Conservation (phyloP, 2,888 invertebrate genomes). For the Clitarchus hookeri region DNA sequence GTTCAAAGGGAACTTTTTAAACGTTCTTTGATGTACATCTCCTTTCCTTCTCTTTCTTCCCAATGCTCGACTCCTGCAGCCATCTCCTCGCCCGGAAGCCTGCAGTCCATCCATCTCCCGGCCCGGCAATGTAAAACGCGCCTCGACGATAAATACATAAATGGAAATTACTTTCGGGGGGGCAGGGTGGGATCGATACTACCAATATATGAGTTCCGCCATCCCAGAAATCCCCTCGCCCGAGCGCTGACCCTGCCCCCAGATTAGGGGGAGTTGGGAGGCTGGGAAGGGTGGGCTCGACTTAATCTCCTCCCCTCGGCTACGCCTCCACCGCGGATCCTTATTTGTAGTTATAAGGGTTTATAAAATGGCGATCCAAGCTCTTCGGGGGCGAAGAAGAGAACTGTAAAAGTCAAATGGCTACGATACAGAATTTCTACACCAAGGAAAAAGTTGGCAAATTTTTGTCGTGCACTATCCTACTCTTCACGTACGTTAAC, state of each 20-base stretch:
- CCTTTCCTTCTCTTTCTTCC: not conserved
- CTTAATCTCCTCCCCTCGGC: slow-evolving; percentile 31
- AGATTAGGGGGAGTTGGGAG: slow-evolving; percentile 31
- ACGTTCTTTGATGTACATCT: slow-evolving; percentile 14
- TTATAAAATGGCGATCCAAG: slow-evolving; percentile 20
- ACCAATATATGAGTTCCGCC: slow-evolving; percentile 31
- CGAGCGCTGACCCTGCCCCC: slow-evolving; percentile 17
- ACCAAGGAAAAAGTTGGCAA: not conserved
- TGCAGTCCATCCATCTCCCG: slow-evolving; percentile 21
- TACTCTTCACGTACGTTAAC: too few species aligned
- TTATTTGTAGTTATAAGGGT: slow-evolving; percentile 24
- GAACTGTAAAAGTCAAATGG: not conserved
- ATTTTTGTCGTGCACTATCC: too few species aligned
- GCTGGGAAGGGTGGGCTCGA: not conserved
- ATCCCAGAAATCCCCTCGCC: not conserved
- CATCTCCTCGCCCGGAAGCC: not conserved
- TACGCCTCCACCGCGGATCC: slow-evolving; percentile 3
- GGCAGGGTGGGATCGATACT: slow-evolving; percentile 34
- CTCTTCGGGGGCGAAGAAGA: not conserved
- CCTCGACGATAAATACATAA: slow-evolving; percentile 42
- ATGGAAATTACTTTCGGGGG: slow-evolving; percentile 42
- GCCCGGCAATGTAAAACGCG: slow-evolving; percentile 37
- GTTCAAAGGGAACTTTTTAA: not conserved
- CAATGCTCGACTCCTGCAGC: not conserved
- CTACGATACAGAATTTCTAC: not conserved